phyloP scores from a whole-genome alignment of 2,888 invertebrate genomes.

The Drosophila parthenogenetica region DNA sequence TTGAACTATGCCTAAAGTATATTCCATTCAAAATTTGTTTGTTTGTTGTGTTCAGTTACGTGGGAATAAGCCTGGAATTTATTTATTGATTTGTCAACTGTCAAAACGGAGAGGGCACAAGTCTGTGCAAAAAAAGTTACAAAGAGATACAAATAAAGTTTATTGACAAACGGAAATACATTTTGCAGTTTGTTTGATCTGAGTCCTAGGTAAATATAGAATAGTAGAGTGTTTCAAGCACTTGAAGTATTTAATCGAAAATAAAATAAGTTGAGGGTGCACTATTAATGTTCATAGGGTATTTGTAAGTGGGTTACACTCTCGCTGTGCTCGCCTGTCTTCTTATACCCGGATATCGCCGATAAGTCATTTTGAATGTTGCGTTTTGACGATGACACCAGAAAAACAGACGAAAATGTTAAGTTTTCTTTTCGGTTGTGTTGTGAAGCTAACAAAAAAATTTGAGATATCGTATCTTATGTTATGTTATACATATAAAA shows the following conservation, averaged over 20 bases:
- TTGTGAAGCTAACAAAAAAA: not conserved
- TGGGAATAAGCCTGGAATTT: not conserved
- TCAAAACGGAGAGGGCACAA: not conserved
- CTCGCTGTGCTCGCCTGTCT: not conserved
- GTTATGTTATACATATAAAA: not conserved
- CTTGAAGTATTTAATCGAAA: no score
- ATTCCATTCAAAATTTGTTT: not conserved
- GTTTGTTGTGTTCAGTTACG: not conserved
- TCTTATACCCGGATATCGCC: constrained; percentile 36
- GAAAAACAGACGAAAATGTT: constrained; percentile 4
- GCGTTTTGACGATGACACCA: constrained; percentile 23
- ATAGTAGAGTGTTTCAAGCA: not conserved
- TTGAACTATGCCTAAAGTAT: not conserved
- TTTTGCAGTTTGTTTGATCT: no score
- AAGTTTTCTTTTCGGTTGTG: constrained; percentile 24
- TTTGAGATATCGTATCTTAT: not conserved
- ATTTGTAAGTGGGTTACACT: not conserved
- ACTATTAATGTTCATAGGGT: not conserved
- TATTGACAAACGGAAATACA: no score
- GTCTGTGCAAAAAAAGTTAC: not conserved
- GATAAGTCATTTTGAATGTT: constrained; percentile 41
- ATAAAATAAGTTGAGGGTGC: not conserved
- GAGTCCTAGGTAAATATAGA: not conserved
- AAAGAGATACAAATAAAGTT: no score
- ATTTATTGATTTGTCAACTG: not conserved